Percentiles rank a stretch among this genome's conserved stretches.
These are phyloP conservation scores for Oithona nana DNA, from an alignment of 2,888 invertebrate species.

Conservation along the genomic window DNA sequence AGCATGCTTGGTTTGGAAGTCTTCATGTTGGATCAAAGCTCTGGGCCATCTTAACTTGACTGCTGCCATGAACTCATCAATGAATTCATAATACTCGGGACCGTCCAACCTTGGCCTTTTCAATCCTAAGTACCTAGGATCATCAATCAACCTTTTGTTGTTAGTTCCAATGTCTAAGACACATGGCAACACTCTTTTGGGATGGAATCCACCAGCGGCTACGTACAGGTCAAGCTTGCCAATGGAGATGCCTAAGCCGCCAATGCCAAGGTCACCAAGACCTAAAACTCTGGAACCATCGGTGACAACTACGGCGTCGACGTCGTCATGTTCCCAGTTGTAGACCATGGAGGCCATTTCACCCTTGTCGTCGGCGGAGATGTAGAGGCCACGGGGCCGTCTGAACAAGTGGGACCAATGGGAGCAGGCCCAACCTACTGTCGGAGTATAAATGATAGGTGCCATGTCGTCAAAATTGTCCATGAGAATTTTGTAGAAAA, in stretches of 20 bases:
- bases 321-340: constrained; percentile 14
- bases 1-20: constrained; percentile 14
- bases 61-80: constrained; percentile 16
- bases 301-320: constrained; percentile 14
- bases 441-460: constrained; percentile 16
- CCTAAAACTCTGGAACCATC: constrained; percentile 15
- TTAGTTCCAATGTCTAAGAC: constrained; percentile 14
- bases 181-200: constrained; percentile 6
- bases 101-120: constrained; percentile 13
- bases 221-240: constrained; percentile 15
- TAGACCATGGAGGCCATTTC: constrained; percentile 17
- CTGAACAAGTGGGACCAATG: constrained; percentile 13
- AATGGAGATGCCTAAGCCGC: constrained; percentile 13
- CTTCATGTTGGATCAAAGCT: constrained; percentile 15
- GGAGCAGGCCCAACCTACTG: constrained; percentile 16
- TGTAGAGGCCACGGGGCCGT: constrained; percentile 13
- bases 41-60: constrained; percentile 10
- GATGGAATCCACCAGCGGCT: constrained; percentile 17
- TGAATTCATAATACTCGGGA: constrained; percentile 12
- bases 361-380: constrained; percentile 3
- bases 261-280: constrained; percentile 11
- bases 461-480: constrained; percentile 12
- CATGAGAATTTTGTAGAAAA: constrained; percentile 10
- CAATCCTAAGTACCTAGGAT: constrained; percentile 4
- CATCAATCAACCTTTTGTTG: constrained; percentile 1